Conservation (phyloP, 2,888 invertebrate species). For the Thecocarcelia acutangulata region DNA sequence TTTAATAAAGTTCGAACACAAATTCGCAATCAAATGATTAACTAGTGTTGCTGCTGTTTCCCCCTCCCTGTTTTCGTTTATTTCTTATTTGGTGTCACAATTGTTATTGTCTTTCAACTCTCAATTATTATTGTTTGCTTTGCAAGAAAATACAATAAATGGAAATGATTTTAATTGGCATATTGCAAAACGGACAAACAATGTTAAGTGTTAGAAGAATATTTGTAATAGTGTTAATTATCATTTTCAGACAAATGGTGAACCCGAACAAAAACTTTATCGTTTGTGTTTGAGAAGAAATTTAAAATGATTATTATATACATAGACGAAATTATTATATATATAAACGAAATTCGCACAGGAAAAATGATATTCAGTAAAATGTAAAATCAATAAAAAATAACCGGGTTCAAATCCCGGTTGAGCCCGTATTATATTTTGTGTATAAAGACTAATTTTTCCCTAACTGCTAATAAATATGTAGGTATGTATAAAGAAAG, state of each 20-base stretch:
- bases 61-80: background rate
- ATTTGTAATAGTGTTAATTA: slow-evolving; percentile 19
- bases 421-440: slow-evolving; percentile 81
- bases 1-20: background rate
- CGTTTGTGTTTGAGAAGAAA: slow-evolving; percentile 6
- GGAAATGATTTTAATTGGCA: no score
- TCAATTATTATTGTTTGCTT: slow-evolving; percentile 63
- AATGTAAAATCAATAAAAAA: no score
- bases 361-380: no score
- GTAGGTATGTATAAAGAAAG: no score
- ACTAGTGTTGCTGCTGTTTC: slow-evolving; percentile 15
- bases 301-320: background rate
- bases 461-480: no score
- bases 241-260: background rate
- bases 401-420: slow-evolving; percentile 85
- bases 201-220: no score
- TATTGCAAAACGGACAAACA: no score
- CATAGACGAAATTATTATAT: no score
- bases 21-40: slow-evolving; percentile 17
- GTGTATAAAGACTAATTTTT: no score
- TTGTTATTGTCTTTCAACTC: slow-evolving; percentile 43
- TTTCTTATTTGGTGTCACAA: slow-evolving; percentile 27
- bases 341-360: no score
- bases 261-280: no score
- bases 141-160: background rate